Base-by-base conservation (phyloP, 2,113 vertebrate species). In the Neogale vison region DNA sequence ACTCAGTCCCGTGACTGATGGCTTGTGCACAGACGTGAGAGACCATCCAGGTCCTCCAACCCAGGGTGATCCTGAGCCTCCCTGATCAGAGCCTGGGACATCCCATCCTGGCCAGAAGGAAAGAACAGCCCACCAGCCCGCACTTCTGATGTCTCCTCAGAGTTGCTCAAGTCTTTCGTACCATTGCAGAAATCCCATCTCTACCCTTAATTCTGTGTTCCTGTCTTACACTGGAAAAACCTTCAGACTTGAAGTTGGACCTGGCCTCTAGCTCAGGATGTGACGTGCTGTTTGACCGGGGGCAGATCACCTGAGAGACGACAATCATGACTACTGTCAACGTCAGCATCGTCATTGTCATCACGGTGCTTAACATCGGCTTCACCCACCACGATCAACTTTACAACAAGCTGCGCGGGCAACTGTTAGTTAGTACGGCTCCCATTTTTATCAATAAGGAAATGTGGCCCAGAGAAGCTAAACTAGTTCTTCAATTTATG, bases 101-200 rank as follows among this genome's bases (percentile, higher is more conserved):
- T 15, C 45, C 47, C 18, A 2, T 21, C 42, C 42, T 4, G n/a
- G 50, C 74, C 95, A 92, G 57, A 71, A 47, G 77, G 85, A 91
- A 95, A n/a, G 42, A 90, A 52, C 79, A 89, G 24, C 39, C 50
- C 50, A 52, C 82, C 97, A 61, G 94, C 86, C 82, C 90, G 79
- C 50, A 59, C 39, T 80, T 13, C 39, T 24, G 80, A 9, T 83
- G 88, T 93, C 67, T 97, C 81, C 39, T 84, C 8, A 74, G 87
- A 83, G 47, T 31, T 63, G 65, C 42, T 86, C 50, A 21, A 76
- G 59, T 88, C 61, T 91, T 74, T 42, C 26, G 87, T 69, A n/a
- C 36, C 87, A 76, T 34, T 34, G 34, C 34, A 87, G 84, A 94
- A 80, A 80, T 34, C 31, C 21, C 42, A 24, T 12, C 61, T 65